These are phyloP conservation scores for Pollenia griseotomentosa DNA, from an alignment of 2,888 invertebrate genomes.

Conservation along the genomic window DNA sequence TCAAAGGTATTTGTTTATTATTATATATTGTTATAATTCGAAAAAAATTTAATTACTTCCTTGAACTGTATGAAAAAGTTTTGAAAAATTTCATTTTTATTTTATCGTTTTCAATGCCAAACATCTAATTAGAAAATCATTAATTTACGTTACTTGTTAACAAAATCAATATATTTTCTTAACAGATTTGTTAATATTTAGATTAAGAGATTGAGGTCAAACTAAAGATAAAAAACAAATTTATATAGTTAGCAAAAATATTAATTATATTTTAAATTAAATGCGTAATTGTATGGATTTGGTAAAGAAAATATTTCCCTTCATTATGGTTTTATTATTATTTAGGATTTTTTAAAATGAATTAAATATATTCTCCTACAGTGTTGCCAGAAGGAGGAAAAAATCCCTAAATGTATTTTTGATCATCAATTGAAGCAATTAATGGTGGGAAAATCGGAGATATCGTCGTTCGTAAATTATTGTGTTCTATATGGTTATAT, in stretches of 20 bases:
- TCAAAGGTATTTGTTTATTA: neutral
- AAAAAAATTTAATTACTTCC: constrained; percentile 54
- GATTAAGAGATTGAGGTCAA: constrained; percentile 7
- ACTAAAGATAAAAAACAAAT: neutral
- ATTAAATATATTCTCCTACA: too few species aligned
- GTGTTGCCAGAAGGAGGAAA: too few species aligned
- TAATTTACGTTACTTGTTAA: neutral
- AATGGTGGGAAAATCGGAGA: too few species aligned
- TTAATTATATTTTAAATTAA: neutral
- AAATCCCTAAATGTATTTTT: too few species aligned
- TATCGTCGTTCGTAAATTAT: too few species aligned
- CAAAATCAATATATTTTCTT: constrained; percentile 7
- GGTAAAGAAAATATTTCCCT: too few species aligned
- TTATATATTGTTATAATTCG: neutral
- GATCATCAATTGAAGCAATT: too few species aligned
- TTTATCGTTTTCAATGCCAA: constrained; percentile 27
- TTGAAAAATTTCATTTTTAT: neutral
- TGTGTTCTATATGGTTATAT: too few species aligned
- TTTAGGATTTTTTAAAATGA: too few species aligned
- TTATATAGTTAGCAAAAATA: neutral
- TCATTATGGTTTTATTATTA: too few species aligned
- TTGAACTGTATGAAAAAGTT: constrained; percentile 25
- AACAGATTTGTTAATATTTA: neutral
- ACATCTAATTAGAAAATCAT: constrained; percentile 9
- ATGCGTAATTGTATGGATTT: neutral